Evolutionary conservation across 2,113 vertebrate genomes (phyloP).

Genomic region (Tachycineta bicolor): DNA sequence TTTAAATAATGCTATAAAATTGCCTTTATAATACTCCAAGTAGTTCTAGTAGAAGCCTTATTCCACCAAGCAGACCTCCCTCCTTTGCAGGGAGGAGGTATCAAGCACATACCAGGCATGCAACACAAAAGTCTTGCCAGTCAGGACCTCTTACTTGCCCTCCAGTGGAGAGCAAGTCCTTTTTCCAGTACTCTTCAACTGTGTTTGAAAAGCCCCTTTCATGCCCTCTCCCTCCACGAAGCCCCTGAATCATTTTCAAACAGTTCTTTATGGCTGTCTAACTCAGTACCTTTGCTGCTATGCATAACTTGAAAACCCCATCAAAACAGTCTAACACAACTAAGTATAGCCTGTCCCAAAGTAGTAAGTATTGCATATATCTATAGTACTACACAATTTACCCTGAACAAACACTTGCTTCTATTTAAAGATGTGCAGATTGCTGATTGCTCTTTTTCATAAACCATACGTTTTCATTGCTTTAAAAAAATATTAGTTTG

Average conservation of each 20-base stretch:
- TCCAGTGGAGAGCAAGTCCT: background rate
- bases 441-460: background rate
- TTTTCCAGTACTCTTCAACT: background rate
- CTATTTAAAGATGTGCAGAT: background rate
- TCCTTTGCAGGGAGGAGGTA: background rate
- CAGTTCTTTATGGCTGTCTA: background rate
- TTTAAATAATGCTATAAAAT: background rate
- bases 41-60: background rate
- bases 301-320: background rate
- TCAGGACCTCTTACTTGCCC: background rate
- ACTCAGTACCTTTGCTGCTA: background rate
- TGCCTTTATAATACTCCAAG: background rate
- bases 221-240: background rate
- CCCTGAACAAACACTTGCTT: background rate
- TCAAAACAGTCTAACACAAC: background rate
- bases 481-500: background rate
- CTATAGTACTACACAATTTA: background rate
- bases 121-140: background rate
- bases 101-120: accelerated
- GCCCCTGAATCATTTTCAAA: background rate
- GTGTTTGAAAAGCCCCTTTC: background rate
- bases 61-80: background rate
- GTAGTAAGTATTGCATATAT: background rate
- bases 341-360: background rate
- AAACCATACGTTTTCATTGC: background rate